A percentile compares a stretch with the other conserved stretches of the same genome.
Conservation (phyloP, 2,797 vertebrate genomes). For the Mastacembelus armatus region DNA sequence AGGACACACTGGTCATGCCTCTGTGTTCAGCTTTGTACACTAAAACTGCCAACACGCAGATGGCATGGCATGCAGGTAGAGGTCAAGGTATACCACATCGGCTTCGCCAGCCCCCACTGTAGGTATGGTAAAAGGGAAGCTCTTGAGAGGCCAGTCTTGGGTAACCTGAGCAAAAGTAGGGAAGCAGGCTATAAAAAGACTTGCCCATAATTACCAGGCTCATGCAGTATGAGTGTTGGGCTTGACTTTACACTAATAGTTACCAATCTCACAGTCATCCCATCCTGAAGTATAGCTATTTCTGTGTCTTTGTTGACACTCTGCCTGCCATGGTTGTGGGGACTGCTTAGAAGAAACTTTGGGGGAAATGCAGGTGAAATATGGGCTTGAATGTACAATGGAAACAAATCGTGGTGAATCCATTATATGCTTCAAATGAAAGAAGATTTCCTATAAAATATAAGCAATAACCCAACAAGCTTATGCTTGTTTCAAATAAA, state of each 20-base stretch:
- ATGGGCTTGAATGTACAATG: constrained; percentile 21
- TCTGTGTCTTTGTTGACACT: constrained; percentile 66
- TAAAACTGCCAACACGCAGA: constrained; percentile 39
- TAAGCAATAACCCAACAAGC: constrained; percentile 11
- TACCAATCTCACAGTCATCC: constrained; percentile 78
- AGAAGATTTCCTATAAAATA: constrained; percentile 1
- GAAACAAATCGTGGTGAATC: not conserved
- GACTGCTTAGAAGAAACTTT: constrained; percentile 70
- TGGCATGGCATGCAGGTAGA: constrained; percentile 80
- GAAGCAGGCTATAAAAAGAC: constrained; percentile 78
- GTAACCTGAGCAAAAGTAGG: constrained; percentile 86
- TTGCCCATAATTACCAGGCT: constrained; percentile 46
- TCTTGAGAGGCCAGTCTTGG: constrained; percentile 83
- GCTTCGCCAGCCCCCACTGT: constrained; percentile 82
- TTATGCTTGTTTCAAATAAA: constrained; percentile 2
- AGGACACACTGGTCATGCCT: constrained; percentile 31
- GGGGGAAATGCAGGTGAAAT: constrained; percentile 52
- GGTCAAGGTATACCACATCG: constrained; percentile 81
- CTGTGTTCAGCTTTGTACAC: constrained; percentile 19
- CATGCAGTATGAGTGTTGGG: constrained; percentile 57
- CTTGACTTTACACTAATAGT: constrained; percentile 66
- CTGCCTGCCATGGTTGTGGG: constrained; percentile 73
- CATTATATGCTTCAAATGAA: constrained; percentile 9
- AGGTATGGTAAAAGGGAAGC: constrained; percentile 83
- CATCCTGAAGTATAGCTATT: constrained; percentile 72